These are phyloP conservation scores for Hemicordylus capensis DNA, from an alignment of 2,113 vertebrate species.

Conservation along the genomic window DNA sequence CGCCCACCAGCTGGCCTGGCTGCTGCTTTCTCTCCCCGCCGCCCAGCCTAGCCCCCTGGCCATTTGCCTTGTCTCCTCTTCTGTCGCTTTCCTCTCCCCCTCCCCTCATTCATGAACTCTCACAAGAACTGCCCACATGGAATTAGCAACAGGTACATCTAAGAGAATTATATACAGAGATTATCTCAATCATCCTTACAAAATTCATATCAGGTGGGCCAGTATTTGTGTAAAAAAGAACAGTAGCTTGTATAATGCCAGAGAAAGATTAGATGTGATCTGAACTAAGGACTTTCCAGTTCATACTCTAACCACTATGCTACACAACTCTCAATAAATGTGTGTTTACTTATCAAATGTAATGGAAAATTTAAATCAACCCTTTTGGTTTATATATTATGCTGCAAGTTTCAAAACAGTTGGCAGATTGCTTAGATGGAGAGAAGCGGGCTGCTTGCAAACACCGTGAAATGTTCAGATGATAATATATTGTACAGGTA, in stretches of 20 bases:
- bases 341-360: not conserved
- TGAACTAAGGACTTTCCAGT: not conserved
- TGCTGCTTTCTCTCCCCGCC: too few species aligned
- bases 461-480: rapidly evolving
- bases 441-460: rapidly evolving
- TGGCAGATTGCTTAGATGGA: rapidly evolving
- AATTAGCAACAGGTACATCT: too few species aligned
- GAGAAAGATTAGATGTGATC: not conserved
- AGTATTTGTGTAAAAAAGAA: not conserved
- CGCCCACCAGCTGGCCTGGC: too few species aligned
- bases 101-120: too few species aligned
- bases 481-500: rapidly evolving
- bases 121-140: too few species aligned
- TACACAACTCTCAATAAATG: not conserved
- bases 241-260: not conserved
- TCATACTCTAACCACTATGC: not conserved
- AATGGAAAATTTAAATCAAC: conserved; percentile 12
- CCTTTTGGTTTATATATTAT: not conserved
- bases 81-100: too few species aligned
- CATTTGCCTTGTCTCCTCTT: too few species aligned
- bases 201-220: not conserved
- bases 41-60: too few species aligned
- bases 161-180: too few species aligned
- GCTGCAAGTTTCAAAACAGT: not conserved
- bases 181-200: not conserved